Base-by-base conservation (phyloP, 30 jellyfish, hydroid and myxozoan species). In the Cassiopea andromeda region DNA sequence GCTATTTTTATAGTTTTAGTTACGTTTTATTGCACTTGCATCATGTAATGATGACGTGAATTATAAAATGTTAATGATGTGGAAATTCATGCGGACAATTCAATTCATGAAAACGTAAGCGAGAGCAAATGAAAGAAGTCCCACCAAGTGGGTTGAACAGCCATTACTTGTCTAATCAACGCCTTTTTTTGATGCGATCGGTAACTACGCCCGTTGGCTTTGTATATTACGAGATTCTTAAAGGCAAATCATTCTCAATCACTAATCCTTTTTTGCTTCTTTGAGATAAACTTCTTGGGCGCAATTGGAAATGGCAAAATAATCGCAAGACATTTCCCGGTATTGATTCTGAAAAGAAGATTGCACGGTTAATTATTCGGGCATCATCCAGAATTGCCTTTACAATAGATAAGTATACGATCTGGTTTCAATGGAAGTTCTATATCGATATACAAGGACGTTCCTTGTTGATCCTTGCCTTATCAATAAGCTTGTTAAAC, bases 151-250 rank as follows among this genome's bases (percentile, higher is more conserved):
- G 64, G 5, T 50, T 50, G 64, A 50, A 2, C 64, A 50, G 5
- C 8, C 64, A 50, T 5, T 9, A 50, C 5, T 50, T 50, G 5
- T 50, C 64, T 50, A 50, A 2, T 50, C 64, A 2, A 50, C 9
- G 64, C 9, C 64, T 50, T 50, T 50, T 50, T 5, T 50, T 9
- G 9, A 50, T 50, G 5, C 9, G 8, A 5, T 50, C 64, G 9
- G 64, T 50, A 50, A 14, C 73, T 17, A 61, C 73, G 73, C 73
- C 73, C 64, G 19, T 61, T 61, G 73, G 27, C 73, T 61, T 61
- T 61, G 27, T 3, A 61, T 27, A 61, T 61, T 61, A 14, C 19
- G 27, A 2, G 14, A 61, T 61, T 61, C 27, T 70, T 4, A 4
- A 54, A 70, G 49, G 14, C 38, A 50, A 9, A 2, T 70, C 54